These are phyloP conservation scores for Sialis fuliginosa DNA, from an alignment of 2,888 invertebrate species.

Conservation along the genomic window DNA sequence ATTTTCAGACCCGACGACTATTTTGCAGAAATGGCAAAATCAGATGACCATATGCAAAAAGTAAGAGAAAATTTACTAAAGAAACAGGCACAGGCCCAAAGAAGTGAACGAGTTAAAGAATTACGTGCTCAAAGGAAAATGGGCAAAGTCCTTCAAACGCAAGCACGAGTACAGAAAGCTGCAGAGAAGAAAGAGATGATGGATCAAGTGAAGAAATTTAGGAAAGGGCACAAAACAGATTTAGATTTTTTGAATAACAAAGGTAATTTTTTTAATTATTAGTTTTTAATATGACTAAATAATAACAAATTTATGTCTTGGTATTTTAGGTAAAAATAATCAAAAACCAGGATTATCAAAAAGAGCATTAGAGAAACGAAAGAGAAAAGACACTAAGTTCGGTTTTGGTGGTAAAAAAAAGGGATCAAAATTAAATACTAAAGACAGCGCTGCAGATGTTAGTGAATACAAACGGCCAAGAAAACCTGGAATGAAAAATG, in stretches of 20 bases:
- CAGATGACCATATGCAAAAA: constrained; percentile 95
- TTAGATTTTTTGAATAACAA: constrained; percentile 63
- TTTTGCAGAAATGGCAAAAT: constrained; percentile 98
- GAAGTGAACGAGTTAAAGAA: constrained; percentile 79
- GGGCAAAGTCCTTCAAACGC: constrained; percentile 71
- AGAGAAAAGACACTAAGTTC: constrained; percentile 67
- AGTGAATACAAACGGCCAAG: constrained; percentile 30
- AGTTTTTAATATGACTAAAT: neutral
- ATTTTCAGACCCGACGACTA: constrained; percentile 72
- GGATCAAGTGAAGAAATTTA: constrained; percentile 83
- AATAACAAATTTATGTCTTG: neutral
- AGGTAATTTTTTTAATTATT: constrained; percentile 18
- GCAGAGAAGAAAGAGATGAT: constrained; percentile 83
- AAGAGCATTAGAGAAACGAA: constrained; percentile 31
- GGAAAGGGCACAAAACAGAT: constrained; percentile 66
- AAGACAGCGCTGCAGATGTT: constrained; percentile 54
- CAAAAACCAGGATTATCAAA: constrained; percentile 14
- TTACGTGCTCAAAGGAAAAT: constrained; percentile 82
- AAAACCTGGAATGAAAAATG: constrained; percentile 15
- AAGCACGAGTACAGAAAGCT: constrained; percentile 67
- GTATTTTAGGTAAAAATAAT: constrained; percentile 13
- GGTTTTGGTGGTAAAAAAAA: constrained; percentile 94
- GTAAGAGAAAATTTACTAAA: constrained; percentile 66
- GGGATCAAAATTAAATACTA: constrained; percentile 73
- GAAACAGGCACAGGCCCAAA: constrained; percentile 69